Percentiles rank a stretch among this genome's conserved stretches.
phyloP scores from a whole-genome alignment of 2,888 invertebrate genomes.

The Troides helena region DNA sequence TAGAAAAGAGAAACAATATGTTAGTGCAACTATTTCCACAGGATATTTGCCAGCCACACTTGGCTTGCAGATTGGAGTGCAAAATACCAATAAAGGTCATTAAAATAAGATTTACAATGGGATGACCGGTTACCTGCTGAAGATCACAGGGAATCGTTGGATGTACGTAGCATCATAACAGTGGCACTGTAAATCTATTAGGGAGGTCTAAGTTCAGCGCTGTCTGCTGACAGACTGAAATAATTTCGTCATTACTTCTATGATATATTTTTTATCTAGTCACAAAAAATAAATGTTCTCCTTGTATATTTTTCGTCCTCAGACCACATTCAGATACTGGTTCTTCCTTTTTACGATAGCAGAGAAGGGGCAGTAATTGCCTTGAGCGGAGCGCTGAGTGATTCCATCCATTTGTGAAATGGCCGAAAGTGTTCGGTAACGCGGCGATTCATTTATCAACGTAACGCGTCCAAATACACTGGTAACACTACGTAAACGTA shows the following conservation, averaged over 20 bases:
- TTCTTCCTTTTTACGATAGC: neutral
- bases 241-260: neutral
- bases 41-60: too few relatives aligned
- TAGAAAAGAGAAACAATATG: too few relatives aligned
- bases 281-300: neutral
- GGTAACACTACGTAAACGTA: neutral
- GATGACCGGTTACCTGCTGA: too few relatives aligned
- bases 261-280: neutral
- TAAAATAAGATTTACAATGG: too few relatives aligned
- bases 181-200: too few relatives aligned
- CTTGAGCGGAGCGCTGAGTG: constrained; percentile 65
- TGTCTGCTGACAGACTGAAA: too few relatives aligned
- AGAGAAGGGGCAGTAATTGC: constrained; percentile 60
- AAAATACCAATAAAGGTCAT: too few relatives aligned
- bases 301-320: neutral
- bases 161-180: too few relatives aligned
- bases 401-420: constrained; percentile 73
- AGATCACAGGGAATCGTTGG: too few relatives aligned
- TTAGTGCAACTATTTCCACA: too few relatives aligned
- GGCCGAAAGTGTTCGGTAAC: constrained; percentile 64
- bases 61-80: too few relatives aligned
- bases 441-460: constrained; percentile 64
- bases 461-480: constrained; percentile 36
- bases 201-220: too few relatives aligned
- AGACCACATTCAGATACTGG: neutral